phyloP scores from a whole-genome alignment of 2,797 vertebrate species.

The Lacerta viridis region DNA sequence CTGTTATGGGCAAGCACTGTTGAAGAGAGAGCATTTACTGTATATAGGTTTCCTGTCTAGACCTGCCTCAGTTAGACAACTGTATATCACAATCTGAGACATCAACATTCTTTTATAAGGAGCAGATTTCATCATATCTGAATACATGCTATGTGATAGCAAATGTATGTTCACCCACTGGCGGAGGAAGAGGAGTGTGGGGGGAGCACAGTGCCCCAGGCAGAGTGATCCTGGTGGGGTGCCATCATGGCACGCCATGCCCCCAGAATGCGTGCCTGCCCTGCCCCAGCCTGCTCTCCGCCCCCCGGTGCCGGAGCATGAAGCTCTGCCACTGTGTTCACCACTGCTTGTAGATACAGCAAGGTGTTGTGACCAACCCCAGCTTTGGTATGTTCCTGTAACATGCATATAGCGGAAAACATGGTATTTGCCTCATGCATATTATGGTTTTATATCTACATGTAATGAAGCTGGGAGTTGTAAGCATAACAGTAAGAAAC shows the following conservation, averaged over 20 bases:
- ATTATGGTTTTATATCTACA: neutral
- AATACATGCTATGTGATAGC: neutral
- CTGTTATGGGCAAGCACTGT: neutral
- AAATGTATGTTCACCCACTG: neutral
- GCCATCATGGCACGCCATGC: too few species aligned
- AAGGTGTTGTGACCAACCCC: neutral
- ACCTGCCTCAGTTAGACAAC: neutral
- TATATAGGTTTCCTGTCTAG: slow-evolving; percentile 3
- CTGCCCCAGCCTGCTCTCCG: too few species aligned
- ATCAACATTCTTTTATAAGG: neutral
- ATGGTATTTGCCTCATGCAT: neutral
- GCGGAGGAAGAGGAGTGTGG: too few species aligned
- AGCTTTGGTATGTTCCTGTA: neutral
- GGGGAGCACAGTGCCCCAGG: too few species aligned
- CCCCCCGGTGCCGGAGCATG: too few species aligned
- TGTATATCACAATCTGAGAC: neutral
- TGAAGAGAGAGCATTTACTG: neutral
- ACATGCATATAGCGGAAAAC: neutral
- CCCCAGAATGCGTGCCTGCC: too few species aligned
- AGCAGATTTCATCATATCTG: neutral
- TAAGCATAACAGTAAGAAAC: neutral
- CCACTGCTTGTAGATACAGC: neutral
- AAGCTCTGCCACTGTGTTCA: neutral
- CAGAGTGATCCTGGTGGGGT: too few species aligned
- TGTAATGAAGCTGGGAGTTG: neutral